phyloP scores from a whole-genome alignment of 2,888 invertebrate species.

The Linnaemya vulpina region DNA sequence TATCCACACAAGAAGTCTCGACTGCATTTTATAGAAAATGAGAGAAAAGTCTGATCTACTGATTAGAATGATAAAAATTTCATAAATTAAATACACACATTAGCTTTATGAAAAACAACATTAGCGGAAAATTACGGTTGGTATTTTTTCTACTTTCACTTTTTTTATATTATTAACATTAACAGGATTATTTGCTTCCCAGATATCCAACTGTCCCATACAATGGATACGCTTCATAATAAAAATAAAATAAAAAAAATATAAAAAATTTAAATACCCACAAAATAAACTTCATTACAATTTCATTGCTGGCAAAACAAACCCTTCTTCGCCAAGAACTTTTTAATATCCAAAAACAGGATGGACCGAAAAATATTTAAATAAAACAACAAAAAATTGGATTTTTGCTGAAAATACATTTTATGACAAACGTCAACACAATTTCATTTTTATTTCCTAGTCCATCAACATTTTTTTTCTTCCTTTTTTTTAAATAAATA shows the following conservation, averaged over 20 bases:
- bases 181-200: slow-evolving; percentile 31
- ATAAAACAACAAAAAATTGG: slow-evolving; percentile 49
- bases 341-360: slow-evolving; percentile 78
- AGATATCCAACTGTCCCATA: slow-evolving; percentile 58
- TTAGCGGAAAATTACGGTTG: slow-evolving; percentile 74
- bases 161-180: slow-evolving; percentile 18
- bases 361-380: slow-evolving; percentile 71
- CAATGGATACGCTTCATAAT: slow-evolving; percentile 32
- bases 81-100: slow-evolving; percentile 80
- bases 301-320: slow-evolving; percentile 79
- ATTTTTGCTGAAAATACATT: slow-evolving; percentile 74
- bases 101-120: slow-evolving; percentile 73
- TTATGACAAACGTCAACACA: slow-evolving; percentile 78
- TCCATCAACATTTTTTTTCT: slow-evolving; percentile 33
- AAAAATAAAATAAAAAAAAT: slow-evolving; percentile 19
- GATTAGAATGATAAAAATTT: slow-evolving; percentile 79
- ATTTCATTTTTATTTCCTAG: slow-evolving; percentile 57
- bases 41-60: slow-evolving; percentile 47
- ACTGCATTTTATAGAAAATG: neutral
- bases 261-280: too few species aligned
- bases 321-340: slow-evolving; percentile 59
- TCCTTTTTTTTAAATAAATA: neutral
- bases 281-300: slow-evolving; percentile 80
- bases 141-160: slow-evolving; percentile 24
- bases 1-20: neutral